phyloP scores from a whole-genome alignment of 2,797 vertebrate species.

The Siniperca undulata region DNA sequence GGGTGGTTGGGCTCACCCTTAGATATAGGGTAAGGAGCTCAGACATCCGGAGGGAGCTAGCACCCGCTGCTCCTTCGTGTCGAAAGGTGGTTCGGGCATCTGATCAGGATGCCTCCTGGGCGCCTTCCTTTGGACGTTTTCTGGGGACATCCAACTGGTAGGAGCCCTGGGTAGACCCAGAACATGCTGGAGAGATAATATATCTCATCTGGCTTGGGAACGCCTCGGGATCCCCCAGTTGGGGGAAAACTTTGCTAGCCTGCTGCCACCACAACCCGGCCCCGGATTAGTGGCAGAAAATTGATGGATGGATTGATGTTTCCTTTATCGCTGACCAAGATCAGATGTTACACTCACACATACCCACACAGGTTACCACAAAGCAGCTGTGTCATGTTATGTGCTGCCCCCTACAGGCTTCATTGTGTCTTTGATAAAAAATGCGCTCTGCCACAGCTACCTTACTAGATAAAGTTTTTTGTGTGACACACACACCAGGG shows the following conservation, averaged over 20 bases:
- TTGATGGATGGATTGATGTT: conserved; percentile 3
- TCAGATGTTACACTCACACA: conserved; percentile 23
- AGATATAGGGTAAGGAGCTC: background rate
- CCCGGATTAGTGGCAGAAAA: background rate
- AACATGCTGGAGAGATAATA: background rate
- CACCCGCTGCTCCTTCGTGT: background rate
- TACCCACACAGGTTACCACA: conserved; percentile 7
- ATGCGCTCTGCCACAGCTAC: conserved; percentile 10
- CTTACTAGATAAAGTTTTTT: background rate
- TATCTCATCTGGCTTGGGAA: background rate
- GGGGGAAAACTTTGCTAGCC: background rate
- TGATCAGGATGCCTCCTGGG: background rate
- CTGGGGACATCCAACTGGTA: background rate
- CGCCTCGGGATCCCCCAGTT: no score
- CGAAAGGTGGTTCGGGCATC: background rate
- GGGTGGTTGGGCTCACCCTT: background rate
- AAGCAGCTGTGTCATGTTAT: conserved; percentile 35
- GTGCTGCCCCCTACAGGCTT: conserved; percentile 50
- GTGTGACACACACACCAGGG: conserved; percentile 8
- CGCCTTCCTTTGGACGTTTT: background rate
- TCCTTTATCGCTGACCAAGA: conserved; percentile 11
- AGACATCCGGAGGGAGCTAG: background rate
- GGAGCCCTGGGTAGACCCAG: background rate
- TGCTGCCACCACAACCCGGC: background rate
- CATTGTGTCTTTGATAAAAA: conserved; percentile 4